Percentiles rank a stretch among this genome's conserved stretches.
Conservation (phyloP, 2,888 invertebrate genomes). For the Drosophila subsilvestris region DNA sequence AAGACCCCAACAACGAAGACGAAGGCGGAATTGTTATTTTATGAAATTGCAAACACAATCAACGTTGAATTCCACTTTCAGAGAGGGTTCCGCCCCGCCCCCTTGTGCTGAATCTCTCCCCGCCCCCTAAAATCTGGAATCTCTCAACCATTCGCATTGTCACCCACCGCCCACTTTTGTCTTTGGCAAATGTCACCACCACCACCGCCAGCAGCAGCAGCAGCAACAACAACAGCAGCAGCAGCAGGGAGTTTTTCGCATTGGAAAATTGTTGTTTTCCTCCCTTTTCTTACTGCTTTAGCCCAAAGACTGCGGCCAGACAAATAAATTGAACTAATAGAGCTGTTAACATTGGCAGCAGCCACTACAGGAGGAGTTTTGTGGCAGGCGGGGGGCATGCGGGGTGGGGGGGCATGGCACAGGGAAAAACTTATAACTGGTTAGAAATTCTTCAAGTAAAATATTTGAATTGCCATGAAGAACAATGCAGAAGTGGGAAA, state of each 20-base stretch:
- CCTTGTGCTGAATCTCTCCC: conserved; percentile 7
- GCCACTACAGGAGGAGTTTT: conserved; percentile 1
- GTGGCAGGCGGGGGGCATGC: neutral
- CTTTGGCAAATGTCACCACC: conserved; percentile 43
- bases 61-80: conserved; percentile 56
- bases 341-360: conserved; percentile 70
- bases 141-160: neutral
- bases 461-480: conserved; percentile 67
- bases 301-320: conserved; percentile 54
- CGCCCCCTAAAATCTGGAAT: too few relatives aligned
- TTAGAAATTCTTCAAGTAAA: conserved; percentile 66
- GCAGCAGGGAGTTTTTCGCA: neutral
- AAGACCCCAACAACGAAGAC: conserved; percentile 2
- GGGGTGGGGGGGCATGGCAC: neutral
- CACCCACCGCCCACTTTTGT: conserved; percentile 41
- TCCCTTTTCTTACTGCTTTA: too few relatives aligned
- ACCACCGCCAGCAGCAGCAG: too few relatives aligned
- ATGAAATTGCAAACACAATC: conserved; percentile 80
- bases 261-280: conserved; percentile 40
- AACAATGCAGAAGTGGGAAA: conserved; percentile 35
- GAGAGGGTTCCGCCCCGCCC: neutral
- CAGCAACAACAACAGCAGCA: too few relatives aligned
- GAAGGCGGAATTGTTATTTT: conserved; percentile 70
- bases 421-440: conserved; percentile 46
- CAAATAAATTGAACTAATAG: conserved; percentile 79